Base-by-base conservation (phyloP, 2,797 vertebrate genomes). In the Intellagama lesueurii region DNA sequence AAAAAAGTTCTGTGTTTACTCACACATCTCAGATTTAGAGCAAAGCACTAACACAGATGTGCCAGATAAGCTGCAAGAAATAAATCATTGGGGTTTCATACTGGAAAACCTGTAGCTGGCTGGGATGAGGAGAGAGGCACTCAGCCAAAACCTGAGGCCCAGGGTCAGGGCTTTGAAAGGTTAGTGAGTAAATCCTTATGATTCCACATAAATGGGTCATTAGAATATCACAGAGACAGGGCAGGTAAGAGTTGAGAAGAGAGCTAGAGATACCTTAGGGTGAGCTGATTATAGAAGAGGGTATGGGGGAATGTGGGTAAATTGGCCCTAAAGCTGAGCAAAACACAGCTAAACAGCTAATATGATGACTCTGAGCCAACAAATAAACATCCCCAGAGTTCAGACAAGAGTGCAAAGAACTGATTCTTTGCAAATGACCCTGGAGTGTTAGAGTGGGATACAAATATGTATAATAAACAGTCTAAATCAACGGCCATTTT, bases 21-120 rank as follows among this genome's bases (percentile, higher is more conserved):
- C 66, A 28, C 85, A 17, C 0, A 0, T 85, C 30, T 93, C 76
- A 30, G 7, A 68, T 0, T 82, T 77, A 83, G 11, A 26, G 30
- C 30, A 49, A 88, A 88, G 44, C 44, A 35, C 49, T 69, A 93
- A 81, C 24, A 7, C 28, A 52, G 19, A 40, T 52, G 26, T 68
- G n/a, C 89, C 44, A 26, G 92, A 85, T 90, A 88, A 92, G 83
- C 12, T 69, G 68, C 84, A 91, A 64, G 14, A 88, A 85, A 60
- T 92, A 85, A 81, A 81, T 73, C 88, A 24, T 44, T 70, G 86
- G 16, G 32, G 78, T 81, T 52, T 40, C 0, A 0, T 35, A 90
- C 87, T 83, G 77, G 44, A 90, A 80, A 73, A 52, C 70, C 7
- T 4, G 0, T 30, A 56, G 30, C 30, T 73, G 26, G 66, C 85